A percentile compares a stretch with the other conserved stretches of the same genome.
These are phyloP conservation scores for Aurelia sp. DNA, from an alignment of 30 jellyfish, hydroid and myxozoan genomes.

Conservation along the genomic window DNA sequence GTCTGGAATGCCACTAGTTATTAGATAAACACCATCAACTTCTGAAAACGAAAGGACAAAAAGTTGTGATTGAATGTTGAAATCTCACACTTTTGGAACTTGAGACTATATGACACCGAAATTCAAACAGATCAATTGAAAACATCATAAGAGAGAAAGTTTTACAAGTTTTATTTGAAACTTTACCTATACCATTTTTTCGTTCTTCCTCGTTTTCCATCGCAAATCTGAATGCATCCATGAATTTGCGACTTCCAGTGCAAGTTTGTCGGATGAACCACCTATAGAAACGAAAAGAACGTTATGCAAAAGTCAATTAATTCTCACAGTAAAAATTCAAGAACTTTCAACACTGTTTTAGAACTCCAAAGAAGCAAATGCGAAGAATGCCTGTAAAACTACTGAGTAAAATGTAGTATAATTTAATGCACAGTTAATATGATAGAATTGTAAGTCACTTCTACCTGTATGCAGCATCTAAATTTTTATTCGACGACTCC, in stretches of 20 bases:
- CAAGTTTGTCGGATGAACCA: constrained; percentile 84
- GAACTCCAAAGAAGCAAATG: no score
- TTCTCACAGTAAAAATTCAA: no score
- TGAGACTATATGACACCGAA: no score
- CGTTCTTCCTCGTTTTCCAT: constrained; percentile 75
- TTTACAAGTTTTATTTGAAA: background rate
- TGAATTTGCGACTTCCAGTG: constrained; percentile 82
- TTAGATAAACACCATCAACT: constrained; percentile 78
- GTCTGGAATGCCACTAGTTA: constrained; percentile 80
- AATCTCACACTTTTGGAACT: no score
- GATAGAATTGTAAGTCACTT: background rate
- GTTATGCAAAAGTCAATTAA: no score
- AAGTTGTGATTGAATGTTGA: no score
- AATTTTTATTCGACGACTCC: constrained; percentile 48
- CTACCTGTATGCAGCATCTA: constrained; percentile 81
- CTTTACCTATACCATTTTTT: constrained; percentile 66
- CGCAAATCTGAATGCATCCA: constrained; percentile 85
- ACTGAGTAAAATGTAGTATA: no score
- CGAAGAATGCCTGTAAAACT: no score
- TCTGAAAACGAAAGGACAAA: constrained; percentile 9
- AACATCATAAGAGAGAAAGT: no score
- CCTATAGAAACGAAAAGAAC: background rate
- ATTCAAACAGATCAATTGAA: no score
- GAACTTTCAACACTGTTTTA: no score
- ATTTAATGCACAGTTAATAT: no score